A percentile compares a stretch with the other conserved stretches of the same genome.
phyloP scores from a whole-genome alignment of 2,113 vertebrate species.

The Hucho hucho region DNA sequence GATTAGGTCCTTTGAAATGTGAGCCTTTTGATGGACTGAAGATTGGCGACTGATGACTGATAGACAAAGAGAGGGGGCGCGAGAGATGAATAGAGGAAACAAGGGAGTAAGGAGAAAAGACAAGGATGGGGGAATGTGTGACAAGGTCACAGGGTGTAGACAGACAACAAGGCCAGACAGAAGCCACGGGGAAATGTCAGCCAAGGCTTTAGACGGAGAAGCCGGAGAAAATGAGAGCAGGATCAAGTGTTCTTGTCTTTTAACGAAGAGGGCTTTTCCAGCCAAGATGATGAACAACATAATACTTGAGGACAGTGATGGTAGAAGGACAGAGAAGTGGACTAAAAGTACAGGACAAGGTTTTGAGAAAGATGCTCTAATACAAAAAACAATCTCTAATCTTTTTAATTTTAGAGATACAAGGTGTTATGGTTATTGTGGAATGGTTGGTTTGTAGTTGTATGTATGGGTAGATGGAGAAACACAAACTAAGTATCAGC shows the following conservation, averaged over 20 bases:
- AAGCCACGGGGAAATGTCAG: constrained; percentile 33
- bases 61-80: constrained; percentile 38
- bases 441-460: not conserved
- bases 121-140: not conserved
- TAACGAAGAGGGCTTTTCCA: too few relatives aligned
- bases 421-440: not conserved
- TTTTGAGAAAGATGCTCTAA: not conserved
- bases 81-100: not conserved
- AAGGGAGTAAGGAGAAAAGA: not conserved
- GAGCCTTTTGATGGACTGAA: constrained; percentile 64
- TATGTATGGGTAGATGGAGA: not conserved
- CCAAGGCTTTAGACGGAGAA: not conserved
- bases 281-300: not conserved
- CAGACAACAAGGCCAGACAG: too few relatives aligned
- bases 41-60: constrained; percentile 50
- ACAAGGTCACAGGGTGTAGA: constrained; percentile 3
- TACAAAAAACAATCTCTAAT: not conserved
- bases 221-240: too few relatives aligned
- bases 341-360: not conserved
- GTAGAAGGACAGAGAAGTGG: not conserved
- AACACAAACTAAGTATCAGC: not conserved
- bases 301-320: not conserved
- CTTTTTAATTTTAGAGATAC: not conserved
- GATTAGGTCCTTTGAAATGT: constrained; percentile 61
- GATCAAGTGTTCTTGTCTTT: too few relatives aligned